Evolutionary conservation across 2,888 invertebrate genomes (phyloP).

Genomic region (Microctonus aethiopoides): DNA sequence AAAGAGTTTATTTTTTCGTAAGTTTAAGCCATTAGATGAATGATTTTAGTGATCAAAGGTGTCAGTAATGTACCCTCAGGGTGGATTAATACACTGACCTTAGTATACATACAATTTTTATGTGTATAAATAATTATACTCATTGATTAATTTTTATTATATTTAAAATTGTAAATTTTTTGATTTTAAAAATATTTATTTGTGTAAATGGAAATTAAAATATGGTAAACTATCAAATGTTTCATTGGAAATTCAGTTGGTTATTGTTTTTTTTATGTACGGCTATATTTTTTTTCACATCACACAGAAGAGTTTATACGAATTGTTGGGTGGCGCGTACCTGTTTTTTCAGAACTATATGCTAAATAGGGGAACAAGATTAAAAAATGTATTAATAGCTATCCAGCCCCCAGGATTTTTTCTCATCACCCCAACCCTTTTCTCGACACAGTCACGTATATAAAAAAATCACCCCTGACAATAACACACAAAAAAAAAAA

Average conservation of each 20-base stretch:
- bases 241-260: background rate
- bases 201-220: background rate
- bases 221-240: background rate
- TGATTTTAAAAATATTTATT: background rate
- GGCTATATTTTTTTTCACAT: constrained; percentile 3
- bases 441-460: background rate
- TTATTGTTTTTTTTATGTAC: constrained; percentile 35
- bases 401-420: constrained; percentile 60
- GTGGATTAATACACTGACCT: constrained; percentile 10
- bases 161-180: background rate
- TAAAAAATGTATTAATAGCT: constrained; percentile 63
- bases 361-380: constrained; percentile 64
- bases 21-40: background rate
- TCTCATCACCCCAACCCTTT: constrained; percentile 34
- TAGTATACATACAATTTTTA: background rate
- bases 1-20: constrained; percentile 11
- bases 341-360: constrained; percentile 50
- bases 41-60: constrained; percentile 21
- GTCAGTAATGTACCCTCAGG: constrained; percentile 18
- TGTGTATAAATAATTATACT: background rate
- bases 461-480: constrained; percentile 22
- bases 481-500: constrained; percentile 36
- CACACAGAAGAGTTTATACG: constrained; percentile 31
- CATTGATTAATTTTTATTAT: background rate
- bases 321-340: constrained; percentile 15